These are phyloP conservation scores for Cotesia vestalis DNA, from an alignment of 1,140 invertebrate species.

Conservation along the genomic window DNA sequence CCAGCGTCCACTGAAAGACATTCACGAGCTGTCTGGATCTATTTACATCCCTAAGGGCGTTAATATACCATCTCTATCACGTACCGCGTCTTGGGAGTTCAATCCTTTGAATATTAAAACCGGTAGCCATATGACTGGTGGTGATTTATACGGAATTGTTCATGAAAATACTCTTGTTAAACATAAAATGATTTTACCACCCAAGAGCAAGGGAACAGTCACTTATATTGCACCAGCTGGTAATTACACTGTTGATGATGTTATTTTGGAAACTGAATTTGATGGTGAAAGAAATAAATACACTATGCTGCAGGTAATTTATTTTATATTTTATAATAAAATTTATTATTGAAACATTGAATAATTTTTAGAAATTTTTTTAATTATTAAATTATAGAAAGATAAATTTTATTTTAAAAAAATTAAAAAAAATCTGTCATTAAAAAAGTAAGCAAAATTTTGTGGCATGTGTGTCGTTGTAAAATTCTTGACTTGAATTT, in stretches of 20 bases:
- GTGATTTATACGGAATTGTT: slow-evolving; percentile 95
- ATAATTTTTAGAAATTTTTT: too few species aligned
- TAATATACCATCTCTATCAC: slow-evolving; percentile 90
- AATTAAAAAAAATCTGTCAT: too few species aligned
- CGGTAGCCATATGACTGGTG: slow-evolving; percentile 93
- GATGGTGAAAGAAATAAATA: slow-evolving; percentile 93
- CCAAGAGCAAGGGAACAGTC: slow-evolving; percentile 94
- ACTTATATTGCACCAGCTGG: slow-evolving; percentile 95
- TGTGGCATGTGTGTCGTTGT: too few species aligned
- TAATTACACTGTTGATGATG: slow-evolving; percentile 92
- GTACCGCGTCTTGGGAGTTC: slow-evolving; percentile 91
- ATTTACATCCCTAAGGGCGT: slow-evolving; percentile 99
- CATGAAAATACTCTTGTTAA: slow-evolving; percentile 98
- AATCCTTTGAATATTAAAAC: slow-evolving; percentile 87
- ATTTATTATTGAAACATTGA: slow-evolving; percentile 50
- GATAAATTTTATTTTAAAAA: too few species aligned
- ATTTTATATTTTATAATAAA: too few species aligned
- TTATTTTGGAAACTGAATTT: slow-evolving; percentile 97
- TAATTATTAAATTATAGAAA: too few species aligned
- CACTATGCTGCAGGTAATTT: slow-evolving; percentile 83
- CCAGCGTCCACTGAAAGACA: slow-evolving; percentile 97
- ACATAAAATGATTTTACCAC: slow-evolving; percentile 94
- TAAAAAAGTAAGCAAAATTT: too few species aligned
- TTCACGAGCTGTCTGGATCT: slow-evolving; percentile 90
- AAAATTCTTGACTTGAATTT: too few species aligned